phyloP scores from a whole-genome alignment of 1,140 invertebrate species.

The Acromyrmex heyeri region DNA sequence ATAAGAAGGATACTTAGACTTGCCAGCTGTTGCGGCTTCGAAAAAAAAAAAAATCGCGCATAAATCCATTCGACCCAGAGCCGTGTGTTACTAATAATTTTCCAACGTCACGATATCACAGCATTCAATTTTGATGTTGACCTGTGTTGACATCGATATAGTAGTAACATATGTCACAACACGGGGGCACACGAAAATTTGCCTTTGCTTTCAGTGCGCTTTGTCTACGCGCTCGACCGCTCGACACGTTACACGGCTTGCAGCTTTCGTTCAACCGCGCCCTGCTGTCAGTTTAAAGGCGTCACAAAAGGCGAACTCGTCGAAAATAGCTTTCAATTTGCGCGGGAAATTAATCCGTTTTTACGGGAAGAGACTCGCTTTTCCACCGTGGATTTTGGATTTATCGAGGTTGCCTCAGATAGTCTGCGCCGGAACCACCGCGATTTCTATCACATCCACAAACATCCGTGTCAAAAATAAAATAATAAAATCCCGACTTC shows the following conservation, averaged over 20 bases:
- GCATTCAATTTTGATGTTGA: conserved; percentile 50
- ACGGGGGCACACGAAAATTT: conserved; percentile 40
- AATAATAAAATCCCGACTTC: conserved; percentile 29
- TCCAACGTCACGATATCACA: conserved; percentile 27
- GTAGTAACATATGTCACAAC: conserved; percentile 52
- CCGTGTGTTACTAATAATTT: neutral
- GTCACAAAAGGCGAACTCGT: conserved; percentile 48
- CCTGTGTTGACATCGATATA: conserved; percentile 44
- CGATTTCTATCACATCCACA: conserved; percentile 49
- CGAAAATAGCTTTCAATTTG: conserved; percentile 54
- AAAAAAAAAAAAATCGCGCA: conserved; percentile 22
- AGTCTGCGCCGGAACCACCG: neutral
- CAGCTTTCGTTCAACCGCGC: conserved; percentile 12
- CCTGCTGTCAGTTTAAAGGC: conserved; percentile 39
- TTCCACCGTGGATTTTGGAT: conserved; percentile 10
- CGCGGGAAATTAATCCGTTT: conserved; percentile 44
- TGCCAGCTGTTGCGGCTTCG: neutral
- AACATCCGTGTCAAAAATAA: conserved; percentile 41
- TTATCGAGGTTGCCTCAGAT: neutral
- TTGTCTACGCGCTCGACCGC: conserved; percentile 44
- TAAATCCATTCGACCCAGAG: conserved; percentile 35
- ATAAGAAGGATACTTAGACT: neutral
- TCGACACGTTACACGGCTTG: conserved; percentile 40
- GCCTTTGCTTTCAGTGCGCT: conserved; percentile 55
- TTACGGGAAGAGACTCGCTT: neutral